Evolutionary conservation across 92 coral and sea anemone genomes (phyloP).

Genomic region (Epizoanthus rinbou): DNA sequence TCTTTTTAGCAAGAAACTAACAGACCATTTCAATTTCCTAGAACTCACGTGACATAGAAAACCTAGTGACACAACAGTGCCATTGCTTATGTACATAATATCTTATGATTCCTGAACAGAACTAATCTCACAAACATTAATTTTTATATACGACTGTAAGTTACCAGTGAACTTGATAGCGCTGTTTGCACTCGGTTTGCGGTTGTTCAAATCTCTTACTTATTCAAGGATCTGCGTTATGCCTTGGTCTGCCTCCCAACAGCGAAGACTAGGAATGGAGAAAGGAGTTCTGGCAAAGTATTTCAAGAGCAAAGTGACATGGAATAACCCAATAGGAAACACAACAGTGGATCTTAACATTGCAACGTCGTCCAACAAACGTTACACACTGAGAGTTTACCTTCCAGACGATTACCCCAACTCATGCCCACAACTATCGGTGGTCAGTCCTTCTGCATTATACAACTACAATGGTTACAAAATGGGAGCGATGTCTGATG

Average conservation of each 20-base stretch:
- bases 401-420: conserved; percentile 74
- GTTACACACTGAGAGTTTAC: conserved; percentile 68
- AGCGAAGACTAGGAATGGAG: conserved; percentile 63
- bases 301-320: conserved; percentile 64
- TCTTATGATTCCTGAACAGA: no score
- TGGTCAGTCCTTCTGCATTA: conserved; percentile 61
- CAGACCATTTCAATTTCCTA: background rate
- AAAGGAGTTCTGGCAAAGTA: conserved; percentile 59
- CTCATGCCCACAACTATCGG: conserved; percentile 71
- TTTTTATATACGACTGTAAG: no score
- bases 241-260: conserved; percentile 79
- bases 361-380: conserved; percentile 52
- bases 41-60: conserved; percentile 10
- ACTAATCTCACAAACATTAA: no score
- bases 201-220: no score
- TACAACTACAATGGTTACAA: conserved; percentile 28
- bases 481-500: conserved; percentile 21
- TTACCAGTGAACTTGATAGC: no score
- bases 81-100: no score
- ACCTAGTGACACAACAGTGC: background rate
- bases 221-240: conserved; percentile 1
- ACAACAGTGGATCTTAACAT: conserved; percentile 68
- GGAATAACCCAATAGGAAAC: conserved; percentile 68
- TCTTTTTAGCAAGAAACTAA: background rate
- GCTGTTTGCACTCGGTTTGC: no score